Base-by-base conservation (phyloP, 2,888 invertebrate genomes). In the Meliscaeva auricollis region DNA sequence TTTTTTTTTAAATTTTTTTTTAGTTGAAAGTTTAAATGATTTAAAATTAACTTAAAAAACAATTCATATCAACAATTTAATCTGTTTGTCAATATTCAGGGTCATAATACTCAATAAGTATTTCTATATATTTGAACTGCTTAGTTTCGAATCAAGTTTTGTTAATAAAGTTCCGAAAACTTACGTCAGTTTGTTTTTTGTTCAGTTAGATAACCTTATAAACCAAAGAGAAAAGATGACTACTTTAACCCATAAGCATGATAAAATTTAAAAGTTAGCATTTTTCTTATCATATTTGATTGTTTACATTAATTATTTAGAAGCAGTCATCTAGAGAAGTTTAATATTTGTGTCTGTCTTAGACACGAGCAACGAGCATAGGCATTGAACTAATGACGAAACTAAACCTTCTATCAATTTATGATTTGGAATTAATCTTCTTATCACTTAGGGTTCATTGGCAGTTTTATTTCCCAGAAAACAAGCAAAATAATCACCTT, bases 381-480 rank as follows among this genome's bases (percentile, higher is more conserved):
- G 11, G 52, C n/a, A 62, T 74, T 74, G 75, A 64, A 52, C 38
- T 8, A 13, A 46, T 46, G 32, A 52, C 30, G 50, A 64, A 35
- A 69, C 7, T 1, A 13, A 17, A 38, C 44, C 52, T 44, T 60
- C 35, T 74, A 52, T 69, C 20, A 32, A 7, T 46, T 17, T 6
- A 32, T 46, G 64, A 48, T 20, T 22, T 22, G 32, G 30, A 80
- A 56, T 1, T 17, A 54, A 54, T 52, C n/a, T 69, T 35, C n/a
- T 64, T 64, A 75, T 81, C 80, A 22, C 13, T 30, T 20, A 8
- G 22, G 9, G 56, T 62, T 64, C 72, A 58, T 58, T 20, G 38
- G 7, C 68, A 50, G 17, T 9, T 46, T 75, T 41, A 41, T 41
- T 15, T 15, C 4, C 13, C 30, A 56, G 13, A 20, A 20, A 46